Percentiles rank a stretch among this genome's conserved stretches.
Conservation (phyloP, 2,113 vertebrate species). For the Carassius carassius region DNA sequence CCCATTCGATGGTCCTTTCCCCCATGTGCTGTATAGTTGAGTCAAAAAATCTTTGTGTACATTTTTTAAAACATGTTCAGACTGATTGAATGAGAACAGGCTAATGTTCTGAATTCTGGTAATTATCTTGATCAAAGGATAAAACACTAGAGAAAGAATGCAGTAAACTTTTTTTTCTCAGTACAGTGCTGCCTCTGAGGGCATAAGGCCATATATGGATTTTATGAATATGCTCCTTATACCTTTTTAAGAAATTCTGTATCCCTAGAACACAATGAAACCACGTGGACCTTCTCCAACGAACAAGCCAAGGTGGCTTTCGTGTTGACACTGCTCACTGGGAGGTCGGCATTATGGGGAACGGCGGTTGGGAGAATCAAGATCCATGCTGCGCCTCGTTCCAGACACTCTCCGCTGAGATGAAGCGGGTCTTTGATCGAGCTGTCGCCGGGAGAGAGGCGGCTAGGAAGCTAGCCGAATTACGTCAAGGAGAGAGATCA, state of each 20-base stretch:
- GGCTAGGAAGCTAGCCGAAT: too few relatives aligned
- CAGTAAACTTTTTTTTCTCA: not conserved
- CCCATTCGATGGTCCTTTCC: not conserved
- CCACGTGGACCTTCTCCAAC: too few relatives aligned
- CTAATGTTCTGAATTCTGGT: not conserved
- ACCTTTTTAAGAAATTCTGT: not conserved
- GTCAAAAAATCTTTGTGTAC: not conserved
- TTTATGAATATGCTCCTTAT: not conserved
- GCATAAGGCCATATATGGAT: constrained; percentile 1
- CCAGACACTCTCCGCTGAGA: too few relatives aligned
- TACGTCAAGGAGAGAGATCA: too few relatives aligned
- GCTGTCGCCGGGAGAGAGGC: too few relatives aligned
- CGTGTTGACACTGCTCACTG: too few relatives aligned
- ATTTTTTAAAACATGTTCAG: not conserved
- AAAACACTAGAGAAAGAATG: not conserved
- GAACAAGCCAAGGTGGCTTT: not conserved
- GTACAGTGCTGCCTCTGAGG: not conserved
- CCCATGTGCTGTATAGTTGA: not conserved
- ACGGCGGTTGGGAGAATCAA: too few relatives aligned
- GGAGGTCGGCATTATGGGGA: too few relatives aligned
- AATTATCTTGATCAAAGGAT: not conserved
- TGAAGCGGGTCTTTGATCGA: too few relatives aligned
- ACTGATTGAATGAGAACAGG: not conserved
- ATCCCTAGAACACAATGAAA: not conserved
- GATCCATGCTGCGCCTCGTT: too few relatives aligned